Percentiles rank a stretch among this genome's conserved stretches.
Conservation (phyloP, 1,140 invertebrate species). For the Notospermus geniculatus region DNA sequence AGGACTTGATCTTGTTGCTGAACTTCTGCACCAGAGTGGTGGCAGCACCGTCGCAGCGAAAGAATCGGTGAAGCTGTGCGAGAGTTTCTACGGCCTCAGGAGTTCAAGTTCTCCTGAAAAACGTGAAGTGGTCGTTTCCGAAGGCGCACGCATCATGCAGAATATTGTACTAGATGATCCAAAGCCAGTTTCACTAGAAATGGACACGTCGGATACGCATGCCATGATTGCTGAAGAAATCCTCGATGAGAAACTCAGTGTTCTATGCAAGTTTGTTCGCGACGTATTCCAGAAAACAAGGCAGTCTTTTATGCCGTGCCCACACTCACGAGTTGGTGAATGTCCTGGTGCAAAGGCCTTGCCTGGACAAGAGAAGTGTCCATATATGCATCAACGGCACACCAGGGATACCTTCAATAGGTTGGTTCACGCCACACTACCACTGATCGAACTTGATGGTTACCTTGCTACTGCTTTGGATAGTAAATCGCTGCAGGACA, state of each 20-base stretch:
- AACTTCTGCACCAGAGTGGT: no score
- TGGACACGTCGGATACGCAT: constrained; percentile 19
- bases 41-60: no score
- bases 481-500: constrained; percentile 5
- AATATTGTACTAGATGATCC: no score
- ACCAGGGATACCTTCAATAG: constrained; percentile 15
- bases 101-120: no score
- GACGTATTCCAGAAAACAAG: constrained; percentile 9
- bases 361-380: constrained; percentile 15
- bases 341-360: neutral
- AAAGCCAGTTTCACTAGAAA: no score
- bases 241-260: constrained; percentile 17
- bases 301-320: constrained; percentile 22
- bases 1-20: no score
- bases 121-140: no score
- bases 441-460: constrained; percentile 17
- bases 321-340: constrained; percentile 12
- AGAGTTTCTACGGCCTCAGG: no score
- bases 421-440: constrained; percentile 16
- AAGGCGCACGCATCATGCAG: no score
- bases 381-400: constrained; percentile 16
- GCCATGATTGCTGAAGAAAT: constrained; percentile 15
- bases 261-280: constrained; percentile 18
- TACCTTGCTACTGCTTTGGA: constrained; percentile 14
- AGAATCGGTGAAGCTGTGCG: no score